phyloP scores from a whole-genome alignment of 1,140 invertebrate genomes.

The Rhizoglyphus robini region DNA sequence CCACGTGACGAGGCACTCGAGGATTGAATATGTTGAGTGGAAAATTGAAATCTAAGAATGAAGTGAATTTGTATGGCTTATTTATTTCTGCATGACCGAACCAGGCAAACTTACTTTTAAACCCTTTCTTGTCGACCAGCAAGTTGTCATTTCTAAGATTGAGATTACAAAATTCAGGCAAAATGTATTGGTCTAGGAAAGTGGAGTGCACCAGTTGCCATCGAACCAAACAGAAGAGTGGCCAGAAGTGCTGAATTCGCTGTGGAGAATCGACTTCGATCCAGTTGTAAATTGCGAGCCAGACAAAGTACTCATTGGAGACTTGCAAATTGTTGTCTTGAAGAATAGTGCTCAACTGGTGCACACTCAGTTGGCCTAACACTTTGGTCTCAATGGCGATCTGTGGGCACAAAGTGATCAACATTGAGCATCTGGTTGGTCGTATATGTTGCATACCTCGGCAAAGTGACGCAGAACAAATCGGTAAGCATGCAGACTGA shows the following conservation, averaged over 20 bases:
- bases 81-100: too few relatives aligned
- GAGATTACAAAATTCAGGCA: not conserved
- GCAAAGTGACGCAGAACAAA: not conserved
- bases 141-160: not conserved
- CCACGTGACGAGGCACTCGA: constrained; percentile 49
- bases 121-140: not conserved
- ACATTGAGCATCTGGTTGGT: not conserved
- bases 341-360: not conserved
- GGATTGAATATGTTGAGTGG: constrained; percentile 36
- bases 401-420: not conserved
- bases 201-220: not conserved
- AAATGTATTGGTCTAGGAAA: not conserved
- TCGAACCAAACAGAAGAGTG: constrained; percentile 1
- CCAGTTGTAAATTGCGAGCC: not conserved
- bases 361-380: not conserved
- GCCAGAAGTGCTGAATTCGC: not conserved
- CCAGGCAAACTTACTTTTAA: too few relatives aligned
- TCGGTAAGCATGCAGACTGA: not conserved
- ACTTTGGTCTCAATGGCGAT: not conserved
- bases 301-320: not conserved
- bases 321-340: not conserved
- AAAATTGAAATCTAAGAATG: too few relatives aligned
- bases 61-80: too few relatives aligned
- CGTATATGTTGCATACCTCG: not conserved
- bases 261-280: not conserved